Evolutionary conservation across 2,888 invertebrate species (phyloP).

Genomic region (Drosophila aldrichi): DNA sequence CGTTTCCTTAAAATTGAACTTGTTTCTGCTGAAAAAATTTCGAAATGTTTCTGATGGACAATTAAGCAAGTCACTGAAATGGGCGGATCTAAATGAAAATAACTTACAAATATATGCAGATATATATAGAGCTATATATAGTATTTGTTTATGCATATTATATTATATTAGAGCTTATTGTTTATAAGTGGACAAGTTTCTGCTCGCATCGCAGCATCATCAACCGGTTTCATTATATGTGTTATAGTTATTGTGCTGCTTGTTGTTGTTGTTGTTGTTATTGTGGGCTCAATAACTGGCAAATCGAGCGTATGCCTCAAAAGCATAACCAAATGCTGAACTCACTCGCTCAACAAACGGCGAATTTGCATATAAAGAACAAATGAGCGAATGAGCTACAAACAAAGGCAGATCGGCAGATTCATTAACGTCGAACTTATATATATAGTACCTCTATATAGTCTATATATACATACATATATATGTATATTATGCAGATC

Average conservation of each 20-base stretch:
- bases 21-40: conserved; percentile 6
- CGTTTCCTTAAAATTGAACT: conserved; percentile 8
- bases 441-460: not conserved
- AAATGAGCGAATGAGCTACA: conserved; percentile 24
- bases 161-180: conserved; percentile 5
- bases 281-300: conserved; percentile 22
- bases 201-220: conserved; percentile 13
- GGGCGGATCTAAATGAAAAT: conserved; percentile 9
- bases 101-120: not conserved
- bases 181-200: conserved; percentile 18
- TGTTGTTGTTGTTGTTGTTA: conserved; percentile 16
- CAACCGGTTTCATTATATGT: conserved; percentile 58
- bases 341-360: conserved; percentile 40
- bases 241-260: conserved; percentile 17
- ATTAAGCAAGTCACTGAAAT: conserved; percentile 11
- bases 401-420: conserved; percentile 23
- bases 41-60: not conserved
- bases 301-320: conserved; percentile 37
- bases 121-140: not conserved
- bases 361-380: conserved; percentile 53
- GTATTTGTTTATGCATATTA: not conserved
- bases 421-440: conserved; percentile 22
- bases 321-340: conserved; percentile 33
- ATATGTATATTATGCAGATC: conserved; percentile 14
- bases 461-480: not conserved